Conservation (phyloP, 1,140 invertebrate species). For the Drosophila kanapiae region DNA sequence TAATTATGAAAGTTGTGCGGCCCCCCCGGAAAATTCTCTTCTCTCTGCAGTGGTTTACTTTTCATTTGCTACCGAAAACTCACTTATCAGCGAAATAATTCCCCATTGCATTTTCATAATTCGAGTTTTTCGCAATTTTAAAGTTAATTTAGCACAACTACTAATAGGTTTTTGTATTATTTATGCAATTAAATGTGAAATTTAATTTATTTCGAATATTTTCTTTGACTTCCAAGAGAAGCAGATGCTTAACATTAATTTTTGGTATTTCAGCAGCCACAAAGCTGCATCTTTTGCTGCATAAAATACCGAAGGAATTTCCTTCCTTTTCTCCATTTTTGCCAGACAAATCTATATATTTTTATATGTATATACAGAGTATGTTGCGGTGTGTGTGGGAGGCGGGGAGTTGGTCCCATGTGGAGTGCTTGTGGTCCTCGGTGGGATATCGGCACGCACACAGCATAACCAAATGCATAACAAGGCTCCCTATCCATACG, state of each 20-base stretch:
- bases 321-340: not conserved
- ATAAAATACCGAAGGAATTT: conserved; percentile 9
- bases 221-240: not conserved
- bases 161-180: not conserved
- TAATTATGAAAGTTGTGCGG: conserved; percentile 29
- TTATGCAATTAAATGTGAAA: no score
- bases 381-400: not conserved
- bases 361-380: not conserved
- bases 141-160: not conserved
- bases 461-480: conserved; percentile 68
- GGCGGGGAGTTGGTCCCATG: conserved; percentile 24
- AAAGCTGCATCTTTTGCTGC: conserved; percentile 27
- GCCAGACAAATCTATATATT: conserved; percentile 6
- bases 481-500: conserved; percentile 24
- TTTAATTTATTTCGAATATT: not conserved
- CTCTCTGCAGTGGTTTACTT: not conserved
- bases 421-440: conserved; percentile 25
- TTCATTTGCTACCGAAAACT: not conserved
- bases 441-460: conserved; percentile 63
- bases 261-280: conserved; percentile 5
- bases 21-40: not conserved
- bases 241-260: not conserved
- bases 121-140: not conserved
- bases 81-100: not conserved
- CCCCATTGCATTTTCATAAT: conserved; percentile 1